Conservation (phyloP, 2,797 vertebrate species). For the Onychomys leucogaster region DNA sequence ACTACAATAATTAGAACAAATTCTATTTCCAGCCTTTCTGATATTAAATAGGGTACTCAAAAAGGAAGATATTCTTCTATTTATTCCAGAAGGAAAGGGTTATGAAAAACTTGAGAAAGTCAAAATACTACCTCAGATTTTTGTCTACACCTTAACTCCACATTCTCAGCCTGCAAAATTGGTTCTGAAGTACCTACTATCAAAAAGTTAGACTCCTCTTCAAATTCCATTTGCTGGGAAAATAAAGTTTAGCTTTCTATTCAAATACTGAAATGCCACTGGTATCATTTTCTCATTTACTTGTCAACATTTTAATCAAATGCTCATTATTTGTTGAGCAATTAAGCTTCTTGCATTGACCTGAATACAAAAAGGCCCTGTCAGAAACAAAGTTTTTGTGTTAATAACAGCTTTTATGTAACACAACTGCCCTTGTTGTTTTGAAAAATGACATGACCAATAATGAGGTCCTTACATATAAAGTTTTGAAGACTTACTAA, state of each 20-base stretch:
- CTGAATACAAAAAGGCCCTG: constrained; percentile 38
- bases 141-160: neutral
- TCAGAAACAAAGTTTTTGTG: constrained; percentile 70
- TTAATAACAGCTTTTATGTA: constrained; percentile 66
- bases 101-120: constrained; percentile 36
- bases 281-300: constrained; percentile 60
- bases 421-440: constrained; percentile 62
- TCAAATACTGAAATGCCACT: constrained; percentile 27
- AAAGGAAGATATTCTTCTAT: constrained; percentile 27
- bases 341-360: constrained; percentile 62
- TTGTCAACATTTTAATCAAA: constrained; percentile 66
- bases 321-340: constrained; percentile 64
- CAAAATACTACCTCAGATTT: neutral
- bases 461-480: constrained; percentile 56
- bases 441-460: constrained; percentile 60
- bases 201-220: neutral
- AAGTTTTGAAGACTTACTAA: constrained; percentile 54
- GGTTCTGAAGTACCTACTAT: neutral
- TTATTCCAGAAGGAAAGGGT: neutral
- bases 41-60: neutral
- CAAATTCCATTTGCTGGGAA: constrained; percentile 14
- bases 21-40: neutral
- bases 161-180: neutral
- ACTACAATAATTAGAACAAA: neutral
- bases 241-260: constrained; percentile 44